These are phyloP conservation scores for Silurus glanis DNA, from an alignment of 2,113 vertebrate genomes.

Conservation along the genomic window DNA sequence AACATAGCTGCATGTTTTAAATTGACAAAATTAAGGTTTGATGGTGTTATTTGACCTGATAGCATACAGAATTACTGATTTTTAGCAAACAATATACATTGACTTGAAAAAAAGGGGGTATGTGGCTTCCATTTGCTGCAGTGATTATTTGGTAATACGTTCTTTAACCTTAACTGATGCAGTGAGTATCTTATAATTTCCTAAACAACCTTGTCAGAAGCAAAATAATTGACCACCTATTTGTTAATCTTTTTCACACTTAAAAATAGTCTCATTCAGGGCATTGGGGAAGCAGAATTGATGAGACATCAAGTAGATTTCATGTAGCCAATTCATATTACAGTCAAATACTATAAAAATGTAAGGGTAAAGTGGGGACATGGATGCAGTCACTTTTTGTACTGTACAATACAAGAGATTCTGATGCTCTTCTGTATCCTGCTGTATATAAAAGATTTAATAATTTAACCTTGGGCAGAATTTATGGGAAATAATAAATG, in stretches of 20 bases:
- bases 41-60: neutral
- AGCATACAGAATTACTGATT: neutral
- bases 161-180: too few relatives aligned
- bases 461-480: neutral
- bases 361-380: neutral
- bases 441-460: neutral
- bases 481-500: neutral
- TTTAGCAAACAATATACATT: neutral
- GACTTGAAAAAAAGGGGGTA: too few relatives aligned
- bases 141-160: too few relatives aligned
- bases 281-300: neutral
- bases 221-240: too few relatives aligned
- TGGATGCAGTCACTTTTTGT: neutral
- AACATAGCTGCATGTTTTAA: neutral
- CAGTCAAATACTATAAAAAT: neutral
- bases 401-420: neutral
- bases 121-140: too few relatives aligned
- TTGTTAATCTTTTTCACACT: neutral
- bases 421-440: neutral
- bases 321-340: neutral
- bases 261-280: neutral
- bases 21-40: neutral
- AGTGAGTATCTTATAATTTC: too few relatives aligned
- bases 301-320: neutral
- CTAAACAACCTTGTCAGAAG: too few relatives aligned